phyloP scores from a whole-genome alignment of 2,113 vertebrate species.

The Neodon shergylaensis region DNA sequence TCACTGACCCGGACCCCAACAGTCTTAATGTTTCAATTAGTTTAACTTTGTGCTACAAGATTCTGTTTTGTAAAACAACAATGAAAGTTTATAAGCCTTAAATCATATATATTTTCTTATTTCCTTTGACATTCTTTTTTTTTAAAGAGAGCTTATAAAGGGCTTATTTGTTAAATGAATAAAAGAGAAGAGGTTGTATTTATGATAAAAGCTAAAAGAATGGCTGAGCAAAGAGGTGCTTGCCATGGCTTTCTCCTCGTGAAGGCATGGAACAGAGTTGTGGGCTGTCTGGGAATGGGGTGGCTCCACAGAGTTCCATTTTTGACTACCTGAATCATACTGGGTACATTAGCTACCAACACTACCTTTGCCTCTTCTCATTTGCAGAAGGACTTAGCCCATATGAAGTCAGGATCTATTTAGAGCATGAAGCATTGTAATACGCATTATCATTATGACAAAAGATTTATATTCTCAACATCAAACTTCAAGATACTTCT shows the following conservation, averaged over 20 bases:
- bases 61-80: background rate
- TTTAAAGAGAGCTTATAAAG: background rate
- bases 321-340: background rate
- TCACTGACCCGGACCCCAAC: background rate
- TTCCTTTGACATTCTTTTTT: background rate
- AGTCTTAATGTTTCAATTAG: background rate
- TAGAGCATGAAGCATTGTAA: background rate
- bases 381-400: background rate
- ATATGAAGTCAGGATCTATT: background rate
- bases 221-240: background rate
- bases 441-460: background rate
- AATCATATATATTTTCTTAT: background rate
- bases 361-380: background rate
- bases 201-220: background rate
- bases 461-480: background rate
- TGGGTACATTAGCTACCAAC: background rate
- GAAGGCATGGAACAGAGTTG: background rate
- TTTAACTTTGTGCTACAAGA: slow-evolving; percentile 5
- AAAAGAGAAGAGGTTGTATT: background rate
- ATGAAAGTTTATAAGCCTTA: background rate
- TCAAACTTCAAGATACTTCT: background rate
- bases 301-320: background rate
- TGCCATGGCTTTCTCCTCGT: background rate
- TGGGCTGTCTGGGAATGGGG: background rate
- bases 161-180: slow-evolving; percentile 17